These are phyloP conservation scores for Cherax quadricarinatus DNA, from an alignment of 1,140 invertebrate species.

Conservation along the genomic window DNA sequence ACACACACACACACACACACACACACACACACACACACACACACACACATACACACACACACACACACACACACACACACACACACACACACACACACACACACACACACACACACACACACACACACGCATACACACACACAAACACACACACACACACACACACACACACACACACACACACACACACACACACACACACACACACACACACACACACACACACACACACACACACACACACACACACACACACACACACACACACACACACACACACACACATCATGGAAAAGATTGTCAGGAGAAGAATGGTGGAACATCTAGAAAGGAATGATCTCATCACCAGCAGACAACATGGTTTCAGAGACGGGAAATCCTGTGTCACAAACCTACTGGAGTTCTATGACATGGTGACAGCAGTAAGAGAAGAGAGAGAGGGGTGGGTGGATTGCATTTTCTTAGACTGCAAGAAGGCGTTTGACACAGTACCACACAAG, in stretches of 20 bases:
- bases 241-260: neutral
- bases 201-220: neutral
- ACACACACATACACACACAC: neutral
- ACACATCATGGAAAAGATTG: no score
- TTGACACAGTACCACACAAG: no score
- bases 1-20: conserved; percentile 12
- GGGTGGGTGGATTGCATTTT: no score
- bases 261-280: no score
- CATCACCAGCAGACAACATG: no score
- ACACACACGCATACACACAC: neutral
- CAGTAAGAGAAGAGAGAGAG: no score
- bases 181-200: neutral
- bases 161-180: neutral
- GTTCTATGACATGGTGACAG: no score
- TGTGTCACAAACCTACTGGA: no score
- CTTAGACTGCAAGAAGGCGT: no score
- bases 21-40: neutral
- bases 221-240: neutral
- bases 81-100: neutral
- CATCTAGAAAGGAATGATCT: no score
- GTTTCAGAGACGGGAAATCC: no score
- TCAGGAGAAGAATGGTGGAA: no score
- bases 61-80: neutral
- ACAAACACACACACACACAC: neutral
- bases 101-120: neutral